Base-by-base conservation (phyloP, 2,888 invertebrate genomes). In the Muschampia plurimacula region DNA sequence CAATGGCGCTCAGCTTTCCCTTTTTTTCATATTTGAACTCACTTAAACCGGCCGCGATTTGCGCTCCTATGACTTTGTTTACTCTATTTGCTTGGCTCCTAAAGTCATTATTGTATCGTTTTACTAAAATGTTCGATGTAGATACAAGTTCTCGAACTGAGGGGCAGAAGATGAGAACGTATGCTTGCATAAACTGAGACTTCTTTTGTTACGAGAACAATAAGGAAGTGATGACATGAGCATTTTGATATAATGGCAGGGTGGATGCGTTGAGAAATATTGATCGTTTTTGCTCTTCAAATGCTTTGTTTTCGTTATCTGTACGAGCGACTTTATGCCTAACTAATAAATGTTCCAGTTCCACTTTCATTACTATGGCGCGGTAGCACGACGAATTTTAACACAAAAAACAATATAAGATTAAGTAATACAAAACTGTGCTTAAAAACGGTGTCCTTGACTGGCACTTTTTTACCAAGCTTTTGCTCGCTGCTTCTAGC, bases 1-100 rank as follows among this genome's bases (percentile, higher is more conserved):
- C 90, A 91, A 91, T 89, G 80, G 80, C 78, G 77, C 77, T 74
- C 75, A 82, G 83, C 84, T 86, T 87, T 87, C 86, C 85, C 85
- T 89, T 89, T 90, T 91, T 89, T 91, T 87, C 86, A 81, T 92
- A 89, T 92, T 92, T 92, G 89, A 89, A 89, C 86, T 91, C 87
- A 90, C 91, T 92, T 90, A 89, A 89, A 89, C 86, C 84, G 79
- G 80, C 82, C 84, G 80, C 83, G 84, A 84, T 84, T 84, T 82
- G 86, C 81, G 84, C 86, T 85, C 79, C 84, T 78, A 81, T 84
- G 83, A 72, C 84, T 85, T 84, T 87, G 82, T 88, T 86, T 85
- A 83, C 83, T 83, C 80, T 87, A 84, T 86, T 89, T 87, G 85
- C 84, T 83, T 81, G 78, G 85, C 85, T 81, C 84, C 81, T 85